These are phyloP conservation scores for Micrastur ruficollis DNA, from an alignment of 2,797 vertebrate species.

Conservation along the genomic window DNA sequence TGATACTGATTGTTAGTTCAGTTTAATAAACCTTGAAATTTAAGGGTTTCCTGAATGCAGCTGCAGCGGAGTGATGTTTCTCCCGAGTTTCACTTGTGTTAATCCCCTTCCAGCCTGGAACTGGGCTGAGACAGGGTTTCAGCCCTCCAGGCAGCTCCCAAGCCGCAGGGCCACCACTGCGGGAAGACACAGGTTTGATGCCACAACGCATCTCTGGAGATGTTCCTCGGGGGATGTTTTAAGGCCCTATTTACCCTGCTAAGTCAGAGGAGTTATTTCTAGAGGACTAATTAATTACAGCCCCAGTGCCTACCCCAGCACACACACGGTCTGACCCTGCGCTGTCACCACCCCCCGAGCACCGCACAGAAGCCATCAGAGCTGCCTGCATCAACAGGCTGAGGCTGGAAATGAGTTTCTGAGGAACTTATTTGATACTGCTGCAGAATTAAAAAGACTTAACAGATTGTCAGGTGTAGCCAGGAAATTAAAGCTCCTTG, in stretches of 20 bases:
- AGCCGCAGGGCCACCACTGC: rapidly evolving
- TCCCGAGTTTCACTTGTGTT: neutral
- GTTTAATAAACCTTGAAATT: neutral
- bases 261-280: neutral
- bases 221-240: neutral
- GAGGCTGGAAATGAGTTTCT: neutral
- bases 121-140: neutral
- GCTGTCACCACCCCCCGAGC: rapidly evolving
- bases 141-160: neutral
- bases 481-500: neutral
- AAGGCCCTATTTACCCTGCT: neutral
- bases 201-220: neutral
- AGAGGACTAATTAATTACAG: neutral
- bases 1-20: neutral
- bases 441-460: neutral
- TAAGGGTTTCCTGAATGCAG: neutral
- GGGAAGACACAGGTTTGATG: neutral
- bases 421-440: neutral
- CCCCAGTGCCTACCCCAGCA: rapidly evolving
- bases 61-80: neutral
- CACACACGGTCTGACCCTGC: rapidly evolving
- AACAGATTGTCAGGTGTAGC: neutral
- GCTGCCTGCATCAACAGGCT: neutral
- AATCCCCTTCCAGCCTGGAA: neutral
- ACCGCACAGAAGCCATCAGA: rapidly evolving